These are phyloP conservation scores for Penaeus indicus DNA, from an alignment of 1,140 invertebrate genomes.

Conservation along the genomic window DNA sequence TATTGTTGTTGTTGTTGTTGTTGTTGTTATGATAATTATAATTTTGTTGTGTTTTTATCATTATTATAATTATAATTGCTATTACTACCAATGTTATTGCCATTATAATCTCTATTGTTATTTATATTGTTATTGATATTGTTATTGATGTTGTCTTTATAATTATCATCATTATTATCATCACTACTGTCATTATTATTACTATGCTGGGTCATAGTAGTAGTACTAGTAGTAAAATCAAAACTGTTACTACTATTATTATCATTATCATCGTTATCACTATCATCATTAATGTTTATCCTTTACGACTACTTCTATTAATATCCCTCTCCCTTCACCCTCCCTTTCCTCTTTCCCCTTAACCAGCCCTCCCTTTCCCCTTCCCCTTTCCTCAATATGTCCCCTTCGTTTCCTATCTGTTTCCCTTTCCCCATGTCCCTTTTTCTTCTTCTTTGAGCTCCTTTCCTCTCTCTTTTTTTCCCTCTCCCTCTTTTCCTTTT, in stretches of 20 bases:
- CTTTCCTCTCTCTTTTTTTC: constrained; percentile 5
- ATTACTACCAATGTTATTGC: neutral
- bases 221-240: too few species aligned
- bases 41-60: neutral
- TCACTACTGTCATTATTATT: too few species aligned
- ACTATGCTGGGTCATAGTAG: too few species aligned
- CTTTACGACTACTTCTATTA: too few species aligned
- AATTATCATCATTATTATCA: too few species aligned
- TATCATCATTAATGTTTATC: too few species aligned
- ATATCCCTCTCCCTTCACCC: neutral
- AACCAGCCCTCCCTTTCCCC: neutral
- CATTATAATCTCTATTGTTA: neutral
- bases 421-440: neutral
- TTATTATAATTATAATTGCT: neutral
- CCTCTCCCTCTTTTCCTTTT: neutral
- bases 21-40: neutral
- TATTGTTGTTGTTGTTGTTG: too few species aligned
- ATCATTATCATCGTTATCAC: too few species aligned
- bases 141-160: too few species aligned
- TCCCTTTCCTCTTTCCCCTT: neutral
- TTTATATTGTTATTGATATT: too few species aligned
- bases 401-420: neutral
- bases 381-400: constrained; percentile 19
- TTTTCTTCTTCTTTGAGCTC: neutral
- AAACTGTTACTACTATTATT: too few species aligned